Percentiles rank a stretch among this genome's conserved stretches.
Conservation (phyloP, 1,140 invertebrate species). For the Cherax quadricarinatus region DNA sequence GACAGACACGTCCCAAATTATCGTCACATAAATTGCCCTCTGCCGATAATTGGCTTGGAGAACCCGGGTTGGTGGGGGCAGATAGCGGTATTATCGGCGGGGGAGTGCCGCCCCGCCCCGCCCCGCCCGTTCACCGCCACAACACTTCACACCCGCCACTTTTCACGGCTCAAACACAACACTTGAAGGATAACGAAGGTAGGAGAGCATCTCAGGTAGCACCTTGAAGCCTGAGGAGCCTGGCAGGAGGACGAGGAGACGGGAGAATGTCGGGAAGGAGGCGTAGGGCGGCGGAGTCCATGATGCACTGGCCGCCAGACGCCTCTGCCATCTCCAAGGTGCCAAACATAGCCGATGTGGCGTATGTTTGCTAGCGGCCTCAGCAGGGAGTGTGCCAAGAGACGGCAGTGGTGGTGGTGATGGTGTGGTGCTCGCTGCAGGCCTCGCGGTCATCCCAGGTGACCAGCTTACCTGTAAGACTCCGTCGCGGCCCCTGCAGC, state of each 20-base stretch:
- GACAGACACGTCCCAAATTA: constrained; percentile 28
- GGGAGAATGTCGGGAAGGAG: neutral
- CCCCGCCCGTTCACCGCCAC: constrained; percentile 3
- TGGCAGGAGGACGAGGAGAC: neutral
- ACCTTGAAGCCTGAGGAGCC: constrained; percentile 8
- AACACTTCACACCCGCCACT: constrained; percentile 20
- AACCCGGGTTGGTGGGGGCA: constrained; percentile 2
- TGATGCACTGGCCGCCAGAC: constrained; percentile 52
- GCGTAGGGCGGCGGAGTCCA: constrained; percentile 28
- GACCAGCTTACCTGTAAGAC: constrained; percentile 66
- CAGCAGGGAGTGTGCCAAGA: constrained; percentile 53
- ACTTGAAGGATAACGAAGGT: neutral
- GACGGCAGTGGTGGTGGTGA: constrained; percentile 53
- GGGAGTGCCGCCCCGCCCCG: neutral
- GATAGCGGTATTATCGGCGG: constrained; percentile 13
- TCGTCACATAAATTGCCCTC: constrained; percentile 51
- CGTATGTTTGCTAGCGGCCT: constrained; percentile 65
- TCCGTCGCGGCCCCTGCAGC: constrained; percentile 5
- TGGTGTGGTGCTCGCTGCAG: constrained; percentile 43
- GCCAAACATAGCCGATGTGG: constrained; percentile 69
- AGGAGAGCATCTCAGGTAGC: neutral
- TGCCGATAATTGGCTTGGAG: constrained; percentile 30
- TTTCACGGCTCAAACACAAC: constrained; percentile 4
- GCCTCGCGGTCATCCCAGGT: constrained; percentile 58
- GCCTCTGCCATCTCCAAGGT: constrained; percentile 55